Evolutionary conservation across 2,797 vertebrate genomes (phyloP).

Genomic region (Enteromius viviparus): DNA sequence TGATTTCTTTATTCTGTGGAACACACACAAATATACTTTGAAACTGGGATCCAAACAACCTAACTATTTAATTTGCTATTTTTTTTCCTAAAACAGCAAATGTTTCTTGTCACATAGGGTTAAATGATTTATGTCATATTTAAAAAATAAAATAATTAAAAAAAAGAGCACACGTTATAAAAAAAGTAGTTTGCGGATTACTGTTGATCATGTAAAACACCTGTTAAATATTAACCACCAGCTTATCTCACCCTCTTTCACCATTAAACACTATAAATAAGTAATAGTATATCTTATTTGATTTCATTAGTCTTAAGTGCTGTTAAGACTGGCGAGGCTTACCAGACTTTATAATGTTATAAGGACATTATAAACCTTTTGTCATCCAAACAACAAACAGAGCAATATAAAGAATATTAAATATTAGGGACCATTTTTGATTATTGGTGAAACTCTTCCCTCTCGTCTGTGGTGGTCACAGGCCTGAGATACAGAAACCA

Average conservation of each 20-base stretch:
- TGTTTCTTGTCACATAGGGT: background rate
- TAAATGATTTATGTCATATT: background rate
- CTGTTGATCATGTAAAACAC: background rate
- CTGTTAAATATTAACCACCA: background rate
- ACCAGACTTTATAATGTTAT: background rate
- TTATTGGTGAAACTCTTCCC: background rate
- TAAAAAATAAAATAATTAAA: background rate
- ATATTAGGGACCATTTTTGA: background rate
- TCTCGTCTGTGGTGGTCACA: background rate
- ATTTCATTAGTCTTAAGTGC: background rate
- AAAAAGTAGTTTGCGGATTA: background rate
- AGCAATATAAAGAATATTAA: background rate
- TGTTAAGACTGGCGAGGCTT: background rate
- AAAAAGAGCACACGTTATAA: background rate
- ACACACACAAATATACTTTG: background rate
- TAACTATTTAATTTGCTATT: too few species aligned
- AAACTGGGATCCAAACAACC: background rate
- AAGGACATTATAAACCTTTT: background rate
- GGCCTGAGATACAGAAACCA: background rate
- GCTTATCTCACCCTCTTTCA: background rate
- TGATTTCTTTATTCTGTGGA: background rate
- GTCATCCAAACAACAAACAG: background rate
- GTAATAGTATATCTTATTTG: background rate
- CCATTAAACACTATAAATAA: background rate
- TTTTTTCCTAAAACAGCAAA: background rate